Percentiles rank a stretch among this genome's conserved stretches.
Conservation (phyloP, 2,888 invertebrate species). For the Tinea pellionella region DNA sequence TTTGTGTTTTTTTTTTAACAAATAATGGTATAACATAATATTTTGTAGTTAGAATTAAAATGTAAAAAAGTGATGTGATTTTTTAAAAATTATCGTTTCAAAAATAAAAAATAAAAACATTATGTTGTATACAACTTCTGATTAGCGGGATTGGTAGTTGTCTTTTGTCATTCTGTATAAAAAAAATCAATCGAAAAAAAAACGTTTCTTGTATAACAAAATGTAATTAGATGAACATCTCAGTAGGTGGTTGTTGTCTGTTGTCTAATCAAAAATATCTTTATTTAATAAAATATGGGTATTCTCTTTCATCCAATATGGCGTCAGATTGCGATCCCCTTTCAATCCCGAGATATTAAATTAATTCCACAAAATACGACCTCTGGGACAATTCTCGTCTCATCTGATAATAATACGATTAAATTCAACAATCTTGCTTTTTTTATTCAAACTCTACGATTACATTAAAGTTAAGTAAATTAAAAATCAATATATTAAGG, state of each 20-base stretch:
- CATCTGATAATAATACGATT: neutral
- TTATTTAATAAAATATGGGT: neutral
- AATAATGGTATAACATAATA: too few relatives aligned
- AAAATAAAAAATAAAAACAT: too few relatives aligned
- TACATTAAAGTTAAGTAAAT: too few relatives aligned
- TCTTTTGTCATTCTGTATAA: too few relatives aligned
- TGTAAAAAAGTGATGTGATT: too few relatives aligned
- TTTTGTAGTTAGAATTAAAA: too few relatives aligned
- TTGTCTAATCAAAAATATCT: neutral
- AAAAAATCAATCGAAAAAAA: neutral
- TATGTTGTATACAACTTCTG: too few relatives aligned
- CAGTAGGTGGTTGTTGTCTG: neutral
- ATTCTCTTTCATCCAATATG: neutral
- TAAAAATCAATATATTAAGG: too few relatives aligned
- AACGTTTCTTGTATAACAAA: neutral
- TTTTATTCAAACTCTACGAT: too few relatives aligned
- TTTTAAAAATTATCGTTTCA: too few relatives aligned
- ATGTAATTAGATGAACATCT: neutral
- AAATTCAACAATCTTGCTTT: neutral
- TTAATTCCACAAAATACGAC: conserved; percentile 5
- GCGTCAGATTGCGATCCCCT: neutral
- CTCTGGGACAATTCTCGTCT: neutral
- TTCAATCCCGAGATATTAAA: neutral
- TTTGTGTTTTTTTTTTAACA: too few relatives aligned
- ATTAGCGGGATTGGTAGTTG: too few relatives aligned